These are phyloP conservation scores for Ectobius pallidus DNA, from an alignment of 2,888 invertebrate species.

Conservation along the genomic window DNA sequence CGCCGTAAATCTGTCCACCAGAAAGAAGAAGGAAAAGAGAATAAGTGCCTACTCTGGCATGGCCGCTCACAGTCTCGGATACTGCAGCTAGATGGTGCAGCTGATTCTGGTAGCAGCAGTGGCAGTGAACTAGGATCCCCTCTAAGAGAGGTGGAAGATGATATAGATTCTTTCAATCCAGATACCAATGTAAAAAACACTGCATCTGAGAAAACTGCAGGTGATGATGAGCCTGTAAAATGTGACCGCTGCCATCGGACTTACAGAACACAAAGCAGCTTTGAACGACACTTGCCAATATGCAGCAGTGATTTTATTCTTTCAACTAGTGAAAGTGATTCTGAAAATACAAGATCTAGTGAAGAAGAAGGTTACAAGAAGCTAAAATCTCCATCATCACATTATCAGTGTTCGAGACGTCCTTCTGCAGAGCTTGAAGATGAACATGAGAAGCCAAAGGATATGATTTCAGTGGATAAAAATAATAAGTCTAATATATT, in stretches of 20 bases:
- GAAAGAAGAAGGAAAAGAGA: slow-evolving; percentile 53
- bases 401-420: not conserved
- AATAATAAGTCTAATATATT: not conserved
- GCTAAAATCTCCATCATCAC: not conserved
- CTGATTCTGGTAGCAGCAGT: slow-evolving; percentile 63
- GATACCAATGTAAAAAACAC: slow-evolving; percentile 54
- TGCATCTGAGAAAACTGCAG: slow-evolving; percentile 44
- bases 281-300: slow-evolving; percentile 75
- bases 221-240: slow-evolving; percentile 76
- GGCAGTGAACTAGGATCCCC: slow-evolving; percentile 55
- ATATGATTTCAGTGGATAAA: not conserved
- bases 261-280: slow-evolving; percentile 81
- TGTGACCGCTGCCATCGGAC: slow-evolving; percentile 89
- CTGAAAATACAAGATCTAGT: slow-evolving; percentile 60
- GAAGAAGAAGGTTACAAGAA: slow-evolving; percentile 35
- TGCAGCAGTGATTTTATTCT: slow-evolving; percentile 73
- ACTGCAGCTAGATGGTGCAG: slow-evolving; percentile 72
- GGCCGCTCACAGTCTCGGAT: slow-evolving; percentile 58
- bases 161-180: slow-evolving; percentile 50
- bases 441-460: not conserved
- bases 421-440: not conserved
- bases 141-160: slow-evolving; percentile 54
- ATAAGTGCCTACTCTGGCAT: slow-evolving; percentile 54
- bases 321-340: slow-evolving; percentile 79
- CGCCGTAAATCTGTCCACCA: slow-evolving; percentile 36